Evolutionary conservation across 2,797 vertebrate species (phyloP).

Genomic region (Rhinatrema bivittatum): DNA sequence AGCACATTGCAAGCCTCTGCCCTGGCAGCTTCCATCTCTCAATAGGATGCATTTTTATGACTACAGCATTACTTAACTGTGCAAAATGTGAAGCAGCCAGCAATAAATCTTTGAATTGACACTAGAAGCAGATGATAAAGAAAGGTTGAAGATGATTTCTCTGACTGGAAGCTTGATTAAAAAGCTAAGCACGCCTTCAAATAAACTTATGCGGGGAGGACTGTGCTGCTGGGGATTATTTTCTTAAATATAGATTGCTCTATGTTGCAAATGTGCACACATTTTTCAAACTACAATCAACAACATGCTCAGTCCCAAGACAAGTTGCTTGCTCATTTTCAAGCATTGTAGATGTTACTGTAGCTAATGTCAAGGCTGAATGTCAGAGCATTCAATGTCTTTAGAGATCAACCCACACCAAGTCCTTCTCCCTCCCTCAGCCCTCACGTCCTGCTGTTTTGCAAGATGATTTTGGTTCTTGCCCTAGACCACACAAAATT

Average conservation of each 20-base stretch:
- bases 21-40: not conserved
- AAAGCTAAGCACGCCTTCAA: conserved; percentile 5
- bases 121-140: not conserved
- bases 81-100: not conserved
- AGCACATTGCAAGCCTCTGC: too few species aligned
- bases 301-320: too few species aligned
- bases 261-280: not conserved
- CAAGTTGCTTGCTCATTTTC: too few species aligned
- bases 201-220: not conserved
- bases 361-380: too few species aligned
- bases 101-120: not conserved
- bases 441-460: too few species aligned
- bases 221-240: not conserved
- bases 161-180: not conserved
- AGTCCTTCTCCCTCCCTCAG: too few species aligned
- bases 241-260: not conserved
- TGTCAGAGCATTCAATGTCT: too few species aligned
- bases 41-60: not conserved
- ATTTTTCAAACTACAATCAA: not conserved
- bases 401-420: too few species aligned
- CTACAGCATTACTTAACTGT: not conserved
- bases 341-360: too few species aligned
- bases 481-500: too few species aligned
- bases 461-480: too few species aligned
- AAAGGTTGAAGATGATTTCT: too few species aligned